Conservation (phyloP, 2,113 vertebrate species). For the Chaetops frenatus region DNA sequence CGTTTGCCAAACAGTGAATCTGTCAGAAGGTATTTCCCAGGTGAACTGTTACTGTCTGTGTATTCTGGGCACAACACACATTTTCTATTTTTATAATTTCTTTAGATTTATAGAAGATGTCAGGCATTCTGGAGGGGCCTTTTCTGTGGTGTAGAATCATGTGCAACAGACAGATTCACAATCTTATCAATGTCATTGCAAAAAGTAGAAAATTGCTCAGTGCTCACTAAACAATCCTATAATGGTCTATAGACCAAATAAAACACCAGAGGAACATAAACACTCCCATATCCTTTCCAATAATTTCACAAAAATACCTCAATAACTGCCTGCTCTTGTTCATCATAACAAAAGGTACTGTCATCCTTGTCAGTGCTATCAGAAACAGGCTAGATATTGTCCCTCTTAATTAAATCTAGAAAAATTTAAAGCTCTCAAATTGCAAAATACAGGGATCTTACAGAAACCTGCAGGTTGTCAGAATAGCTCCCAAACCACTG, state of each 20-base stretch:
- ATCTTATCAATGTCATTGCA: not conserved
- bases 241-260: not conserved
- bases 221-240: not conserved
- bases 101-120: not conserved
- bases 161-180: not conserved
- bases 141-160: not conserved
- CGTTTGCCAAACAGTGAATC: not conserved
- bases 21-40: constrained; percentile 10
- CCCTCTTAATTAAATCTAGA: not conserved
- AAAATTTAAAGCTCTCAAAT: not conserved
- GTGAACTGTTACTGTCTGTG: not conserved
- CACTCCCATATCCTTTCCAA: not conserved
- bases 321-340: not conserved
- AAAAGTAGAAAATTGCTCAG: not conserved
- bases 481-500: not conserved
- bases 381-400: not conserved
- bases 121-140: not conserved
- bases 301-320: not conserved
- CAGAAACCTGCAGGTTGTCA: not conserved
- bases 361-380: not conserved
- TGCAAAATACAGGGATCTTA: not conserved
- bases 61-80: not conserved
- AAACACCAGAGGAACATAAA: not conserved
- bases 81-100: constrained; percentile 1
- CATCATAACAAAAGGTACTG: not conserved